Percentiles rank a stretch among this genome's conserved stretches.
Evolutionary conservation across 30 jellyfish, hydroid and myxozoan genomes (phyloP).

Genomic region (Aurelia coerulea): DNA sequence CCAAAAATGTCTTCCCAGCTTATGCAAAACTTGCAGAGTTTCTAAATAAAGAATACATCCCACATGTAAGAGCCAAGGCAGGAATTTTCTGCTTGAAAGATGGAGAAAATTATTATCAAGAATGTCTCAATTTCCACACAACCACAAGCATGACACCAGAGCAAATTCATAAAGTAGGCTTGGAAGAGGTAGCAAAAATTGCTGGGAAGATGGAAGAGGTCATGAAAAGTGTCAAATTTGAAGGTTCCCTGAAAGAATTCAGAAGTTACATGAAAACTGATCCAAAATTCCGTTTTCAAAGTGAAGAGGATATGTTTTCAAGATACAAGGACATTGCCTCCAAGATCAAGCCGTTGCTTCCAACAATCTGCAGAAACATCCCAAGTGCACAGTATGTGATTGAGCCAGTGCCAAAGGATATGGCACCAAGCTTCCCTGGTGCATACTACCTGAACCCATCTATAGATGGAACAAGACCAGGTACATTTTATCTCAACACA

Average conservation of each 20-base stretch:
- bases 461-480: conserved; percentile 88
- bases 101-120: conserved; percentile 74
- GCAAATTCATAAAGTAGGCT: conserved; percentile 81
- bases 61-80: conserved; percentile 51
- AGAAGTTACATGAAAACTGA: conserved; percentile 61
- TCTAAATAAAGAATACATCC: conserved; percentile 53
- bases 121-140: conserved; percentile 91
- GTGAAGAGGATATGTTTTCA: conserved; percentile 72
- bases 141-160: conserved; percentile 76
- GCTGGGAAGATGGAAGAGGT: conserved; percentile 62
- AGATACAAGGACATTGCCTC: conserved; percentile 49
- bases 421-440: conserved; percentile 91
- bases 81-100: conserved; percentile 65
- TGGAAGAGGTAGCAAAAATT: conserved; percentile 79
- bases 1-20: conserved; percentile 39
- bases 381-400: conserved; percentile 60
- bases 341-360: conserved; percentile 43
- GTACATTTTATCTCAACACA: conserved; percentile 84
- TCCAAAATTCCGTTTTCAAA: conserved; percentile 50
- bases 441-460: conserved; percentile 94
- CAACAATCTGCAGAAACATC: conserved; percentile 40
- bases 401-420: conserved; percentile 79
- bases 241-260: conserved; percentile 71
- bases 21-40: conserved; percentile 40
- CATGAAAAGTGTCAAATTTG: conserved; percentile 59